These are phyloP conservation scores for Danio rerio DNA, from an alignment of 2,113 vertebrate genomes.

Conservation along the genomic window GRCz12tu NC_133181.1:7550501-7551000, in stretches of 20 bases:
- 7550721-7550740: not conserved
- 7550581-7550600: conserved; percentile 23
- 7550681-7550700: conserved; percentile 29
- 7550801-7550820: not conserved
- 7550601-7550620: conserved; percentile 17
- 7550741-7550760: not conserved
- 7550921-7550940: not conserved
- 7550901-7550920: not conserved
- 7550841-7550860: not conserved
- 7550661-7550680: conserved; percentile 1
- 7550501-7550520: conserved; percentile 29
- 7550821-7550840: conserved; percentile 7
- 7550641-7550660: conserved; percentile 35
- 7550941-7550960: not conserved
- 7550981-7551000: not conserved
- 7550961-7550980: not conserved
- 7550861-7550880: not conserved
- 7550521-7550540: conserved; percentile 21
- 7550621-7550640: conserved; percentile 24
- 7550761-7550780: not conserved
- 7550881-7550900: not conserved
- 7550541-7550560: conserved; percentile 32
- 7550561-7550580: conserved; percentile 9
- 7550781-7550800: not conserved
- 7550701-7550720: conserved; percentile 14